Evolutionary conservation across 1,140 invertebrate genomes (phyloP).

Genomic region (Drosophila chauvacae): DNA sequence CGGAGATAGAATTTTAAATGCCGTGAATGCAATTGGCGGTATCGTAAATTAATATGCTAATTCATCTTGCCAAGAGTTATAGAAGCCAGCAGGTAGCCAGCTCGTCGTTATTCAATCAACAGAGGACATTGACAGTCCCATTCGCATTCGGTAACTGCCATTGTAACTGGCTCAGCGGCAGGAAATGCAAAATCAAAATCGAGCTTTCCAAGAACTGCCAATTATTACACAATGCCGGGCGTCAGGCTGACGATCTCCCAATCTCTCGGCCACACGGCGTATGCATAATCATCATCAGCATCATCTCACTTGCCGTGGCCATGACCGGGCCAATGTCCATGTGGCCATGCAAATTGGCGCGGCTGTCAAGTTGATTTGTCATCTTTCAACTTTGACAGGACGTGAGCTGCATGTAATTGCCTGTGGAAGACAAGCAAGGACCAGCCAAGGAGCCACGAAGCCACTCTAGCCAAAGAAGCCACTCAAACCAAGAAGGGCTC

Average conservation of each 20-base stretch:
- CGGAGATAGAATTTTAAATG: conserved; percentile 46
- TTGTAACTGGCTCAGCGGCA: conserved; percentile 14
- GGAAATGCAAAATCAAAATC: conserved; percentile 75
- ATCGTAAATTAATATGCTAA: conserved; percentile 79
- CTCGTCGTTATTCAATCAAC: conserved; percentile 24
- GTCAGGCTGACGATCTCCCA: conserved; percentile 37
- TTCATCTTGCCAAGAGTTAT: conserved; percentile 46
- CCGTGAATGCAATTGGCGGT: conserved; percentile 60
- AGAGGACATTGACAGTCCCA: conserved; percentile 3
- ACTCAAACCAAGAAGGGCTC: conserved; percentile 41
- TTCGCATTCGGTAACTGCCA: conserved; percentile 8
- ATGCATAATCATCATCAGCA: conserved; percentile 53
- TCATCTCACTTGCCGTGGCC: conserved; percentile 41
- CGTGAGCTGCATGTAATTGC: conserved; percentile 80
- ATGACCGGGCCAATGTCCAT: conserved; percentile 40
- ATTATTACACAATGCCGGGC: conserved; percentile 81
- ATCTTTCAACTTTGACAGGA: conserved; percentile 82
- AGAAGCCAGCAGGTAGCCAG: conserved; percentile 1
- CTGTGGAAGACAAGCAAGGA: conserved; percentile 45
- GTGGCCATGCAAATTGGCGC: conserved; percentile 77
- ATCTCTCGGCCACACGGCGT: conserved; percentile 39
- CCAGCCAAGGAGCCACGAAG: conserved; percentile 22
- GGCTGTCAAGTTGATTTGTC: conserved; percentile 81
- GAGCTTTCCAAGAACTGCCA: conserved; percentile 76
- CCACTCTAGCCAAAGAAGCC: conserved; percentile 25